A percentile compares a stretch with the other conserved stretches of the same genome.
These are phyloP conservation scores for Poecilobothrus nobilitatus DNA, from an alignment of 2,888 invertebrate genomes.

Conservation along the genomic window DNA sequence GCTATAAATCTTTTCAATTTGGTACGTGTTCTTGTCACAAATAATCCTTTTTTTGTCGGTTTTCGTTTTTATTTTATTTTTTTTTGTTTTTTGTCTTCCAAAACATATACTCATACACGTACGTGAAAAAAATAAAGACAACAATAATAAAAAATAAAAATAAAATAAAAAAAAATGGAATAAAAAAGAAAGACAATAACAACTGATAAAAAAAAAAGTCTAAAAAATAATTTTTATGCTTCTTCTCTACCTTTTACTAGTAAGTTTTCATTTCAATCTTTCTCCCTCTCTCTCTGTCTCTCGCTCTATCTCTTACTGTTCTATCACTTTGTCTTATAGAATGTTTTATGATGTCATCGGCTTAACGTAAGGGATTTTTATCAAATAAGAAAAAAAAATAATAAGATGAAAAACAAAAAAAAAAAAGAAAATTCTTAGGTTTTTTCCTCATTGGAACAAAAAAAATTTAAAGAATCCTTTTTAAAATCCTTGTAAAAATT, in stretches of 20 bases:
- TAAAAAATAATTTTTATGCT: too few relatives aligned
- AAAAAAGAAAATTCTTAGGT: background rate
- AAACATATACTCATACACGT: too few relatives aligned
- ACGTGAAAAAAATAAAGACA: too few relatives aligned
- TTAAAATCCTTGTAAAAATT: background rate
- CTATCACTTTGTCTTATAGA: background rate
- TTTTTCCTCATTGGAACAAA: background rate
- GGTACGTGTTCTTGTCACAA: slow-evolving; percentile 6
- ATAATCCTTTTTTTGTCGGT: background rate
- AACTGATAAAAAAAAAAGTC: too few relatives aligned
- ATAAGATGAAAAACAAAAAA: background rate
- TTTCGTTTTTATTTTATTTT: background rate
- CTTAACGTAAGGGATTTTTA: background rate
- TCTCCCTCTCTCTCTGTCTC: too few relatives aligned
- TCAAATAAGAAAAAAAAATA: background rate
- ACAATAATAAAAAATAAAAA: too few relatives aligned
- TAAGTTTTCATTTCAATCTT: too few relatives aligned
- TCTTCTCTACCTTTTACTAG: too few relatives aligned
- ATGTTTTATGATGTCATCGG: slow-evolving; percentile 3
- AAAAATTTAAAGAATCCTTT: background rate
- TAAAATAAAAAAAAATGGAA: too few relatives aligned
- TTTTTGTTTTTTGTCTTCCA: too few relatives aligned
- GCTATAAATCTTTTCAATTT: slow-evolving; percentile 1
- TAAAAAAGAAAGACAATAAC: too few relatives aligned
- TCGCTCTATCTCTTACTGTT: background rate